A percentile compares a stretch with the other conserved stretches of the same genome.
These are phyloP conservation scores for Nycticebus coucang DNA, from an alignment of 2,113 vertebrate genomes.

Conservation along the genomic window DNA sequence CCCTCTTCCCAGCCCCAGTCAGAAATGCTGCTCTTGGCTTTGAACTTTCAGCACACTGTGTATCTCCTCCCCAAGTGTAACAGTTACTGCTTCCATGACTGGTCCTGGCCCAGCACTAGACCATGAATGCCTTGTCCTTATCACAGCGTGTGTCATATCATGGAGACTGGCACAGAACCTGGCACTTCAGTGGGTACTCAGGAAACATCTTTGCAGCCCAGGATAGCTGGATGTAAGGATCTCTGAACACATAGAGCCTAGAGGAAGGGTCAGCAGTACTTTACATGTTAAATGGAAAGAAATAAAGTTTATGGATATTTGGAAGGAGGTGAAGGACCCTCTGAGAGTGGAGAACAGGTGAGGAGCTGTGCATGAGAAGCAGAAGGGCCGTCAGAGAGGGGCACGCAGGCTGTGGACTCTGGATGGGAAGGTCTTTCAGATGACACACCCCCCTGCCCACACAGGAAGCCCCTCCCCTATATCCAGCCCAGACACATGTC, in stretches of 20 bases:
- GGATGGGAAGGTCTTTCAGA: neutral
- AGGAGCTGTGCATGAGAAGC: neutral
- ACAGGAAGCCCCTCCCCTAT: neutral
- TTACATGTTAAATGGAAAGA: neutral
- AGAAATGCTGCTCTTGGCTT: accelerated
- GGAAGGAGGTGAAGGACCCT: neutral
- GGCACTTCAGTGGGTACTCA: neutral
- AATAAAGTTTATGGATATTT: neutral
- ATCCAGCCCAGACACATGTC: neutral
- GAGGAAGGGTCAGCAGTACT: neutral
- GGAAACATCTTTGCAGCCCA: neutral
- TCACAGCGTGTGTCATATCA: neutral
- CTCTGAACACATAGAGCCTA: neutral
- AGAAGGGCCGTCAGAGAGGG: neutral
- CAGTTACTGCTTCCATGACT: neutral
- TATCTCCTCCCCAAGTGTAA: neutral
- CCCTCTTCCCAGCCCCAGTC: too few species aligned
- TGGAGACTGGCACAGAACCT: neutral
- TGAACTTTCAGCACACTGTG: neutral
- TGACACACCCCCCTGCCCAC: accelerated
- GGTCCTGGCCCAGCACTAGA: too few species aligned
- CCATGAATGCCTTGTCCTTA: neutral
- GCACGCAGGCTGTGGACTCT: neutral
- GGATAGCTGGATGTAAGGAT: neutral
- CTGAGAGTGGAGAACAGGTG: neutral